Evolutionary conservation across 2,888 invertebrate genomes (phyloP).

Genomic region (Pseudococcus longispinus): DNA sequence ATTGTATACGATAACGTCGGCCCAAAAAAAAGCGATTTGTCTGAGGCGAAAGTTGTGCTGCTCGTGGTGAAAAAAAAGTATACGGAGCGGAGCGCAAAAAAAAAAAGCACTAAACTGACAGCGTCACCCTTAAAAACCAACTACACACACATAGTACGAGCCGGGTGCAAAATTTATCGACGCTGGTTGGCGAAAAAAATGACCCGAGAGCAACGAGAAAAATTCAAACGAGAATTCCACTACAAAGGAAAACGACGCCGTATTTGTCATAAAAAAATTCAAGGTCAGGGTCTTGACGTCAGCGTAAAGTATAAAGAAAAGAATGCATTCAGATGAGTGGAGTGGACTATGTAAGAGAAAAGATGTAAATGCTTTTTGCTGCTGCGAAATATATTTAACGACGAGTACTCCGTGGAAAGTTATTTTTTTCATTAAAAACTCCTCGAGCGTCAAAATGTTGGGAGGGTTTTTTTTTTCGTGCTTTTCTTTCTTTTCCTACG

Average conservation of each 20-base stretch:
- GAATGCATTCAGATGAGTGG: conserved; percentile 42
- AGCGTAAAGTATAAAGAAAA: conserved; percentile 40
- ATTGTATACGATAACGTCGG: neutral
- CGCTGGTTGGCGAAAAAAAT: neutral
- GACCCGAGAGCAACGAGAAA: neutral
- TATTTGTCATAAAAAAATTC: conserved; percentile 43
- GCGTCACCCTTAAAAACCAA: neutral
- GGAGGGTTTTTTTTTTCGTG: neutral
- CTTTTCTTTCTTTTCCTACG: neutral
- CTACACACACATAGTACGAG: neutral
- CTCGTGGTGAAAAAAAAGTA: neutral
- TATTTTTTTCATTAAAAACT: conserved; percentile 20
- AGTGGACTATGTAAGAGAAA: conserved; percentile 11
- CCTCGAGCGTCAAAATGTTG: conserved; percentile 1
- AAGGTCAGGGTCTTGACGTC: conserved; percentile 52
- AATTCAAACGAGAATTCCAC: conserved; percentile 35
- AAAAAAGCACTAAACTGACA: neutral
- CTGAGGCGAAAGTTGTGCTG: neutral
- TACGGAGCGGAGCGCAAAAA: neutral
- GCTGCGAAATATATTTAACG: neutral
- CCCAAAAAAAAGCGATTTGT: neutral
- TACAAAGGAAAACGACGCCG: neutral
- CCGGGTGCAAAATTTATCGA: conserved; percentile 30
- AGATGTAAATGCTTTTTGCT: conserved; percentile 30
- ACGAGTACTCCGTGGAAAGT: neutral